Evolutionary conservation across 2,113 vertebrate genomes (phyloP).

Genomic region (Eolophus roseicapilla): DNA sequence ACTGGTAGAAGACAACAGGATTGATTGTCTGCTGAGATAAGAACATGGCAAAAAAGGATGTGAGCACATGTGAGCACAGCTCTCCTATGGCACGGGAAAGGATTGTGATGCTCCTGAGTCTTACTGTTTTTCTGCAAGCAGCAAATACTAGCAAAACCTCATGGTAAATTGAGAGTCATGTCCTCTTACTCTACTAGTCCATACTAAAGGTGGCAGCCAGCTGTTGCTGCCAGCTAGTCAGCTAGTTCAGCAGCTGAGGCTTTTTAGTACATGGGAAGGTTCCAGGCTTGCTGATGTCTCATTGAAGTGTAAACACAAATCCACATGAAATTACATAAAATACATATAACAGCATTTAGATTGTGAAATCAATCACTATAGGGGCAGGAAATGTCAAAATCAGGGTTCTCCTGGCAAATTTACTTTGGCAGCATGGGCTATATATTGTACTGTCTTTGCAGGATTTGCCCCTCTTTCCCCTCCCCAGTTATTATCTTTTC

Average conservation of each 20-base stretch:
- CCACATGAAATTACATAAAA: neutral
- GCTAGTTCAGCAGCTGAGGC: neutral
- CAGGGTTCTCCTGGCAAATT: neutral
- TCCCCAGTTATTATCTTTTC: neutral
- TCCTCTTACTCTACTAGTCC: neutral
- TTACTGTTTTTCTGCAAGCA: neutral
- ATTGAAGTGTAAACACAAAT: neutral
- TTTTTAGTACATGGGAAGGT: neutral
- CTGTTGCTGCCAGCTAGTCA: neutral
- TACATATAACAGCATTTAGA: neutral
- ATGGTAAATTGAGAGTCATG: neutral
- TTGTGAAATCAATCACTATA: neutral
- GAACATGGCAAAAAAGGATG: neutral
- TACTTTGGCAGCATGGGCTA: neutral
- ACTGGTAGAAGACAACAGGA: neutral
- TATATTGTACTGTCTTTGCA: neutral
- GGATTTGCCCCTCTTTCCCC: neutral
- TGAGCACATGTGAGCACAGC: neutral
- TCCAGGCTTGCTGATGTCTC: neutral
- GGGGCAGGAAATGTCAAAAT: neutral
- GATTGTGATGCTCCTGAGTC: neutral
- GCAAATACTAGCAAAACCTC: neutral
- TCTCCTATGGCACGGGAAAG: neutral
- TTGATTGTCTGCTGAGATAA: neutral
- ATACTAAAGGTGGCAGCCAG: neutral